A percentile compares a stretch with the other conserved stretches of the same genome.
These are phyloP conservation scores for Reticulitermes speratus DNA, from an alignment of 1,140 invertebrate species.

Conservation along the genomic window DNA sequence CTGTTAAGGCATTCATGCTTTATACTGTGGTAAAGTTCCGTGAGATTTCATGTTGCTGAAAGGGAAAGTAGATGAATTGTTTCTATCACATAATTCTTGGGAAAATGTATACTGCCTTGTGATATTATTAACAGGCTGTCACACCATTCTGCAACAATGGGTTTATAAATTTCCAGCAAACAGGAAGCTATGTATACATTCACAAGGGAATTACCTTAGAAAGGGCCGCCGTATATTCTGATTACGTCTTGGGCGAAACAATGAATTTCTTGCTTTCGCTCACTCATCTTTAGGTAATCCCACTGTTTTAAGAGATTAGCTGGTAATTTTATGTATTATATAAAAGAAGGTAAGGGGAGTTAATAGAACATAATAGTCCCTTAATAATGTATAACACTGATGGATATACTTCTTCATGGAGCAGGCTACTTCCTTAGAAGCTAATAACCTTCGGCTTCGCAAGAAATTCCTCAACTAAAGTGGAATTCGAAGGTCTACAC, in stretches of 20 bases:
- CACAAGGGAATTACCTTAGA: not conserved
- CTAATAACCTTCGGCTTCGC: no score
- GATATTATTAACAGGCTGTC: not conserved
- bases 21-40: not conserved
- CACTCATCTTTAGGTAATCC: not conserved
- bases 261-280: not conserved
- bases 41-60: not conserved
- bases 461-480: no score
- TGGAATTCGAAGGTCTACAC: no score
- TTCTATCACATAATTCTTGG: not conserved
- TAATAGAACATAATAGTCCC: not conserved
- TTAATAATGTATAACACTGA: no score
- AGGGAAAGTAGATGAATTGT: not conserved
- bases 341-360: not conserved
- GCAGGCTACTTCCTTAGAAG: no score
- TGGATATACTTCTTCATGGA: no score
- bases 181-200: not conserved
- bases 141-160: not conserved
- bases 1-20: not conserved
- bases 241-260: not conserved
- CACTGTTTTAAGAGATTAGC: not conserved
- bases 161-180: not conserved
- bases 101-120: conserved; percentile 4
- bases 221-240: not conserved
- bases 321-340: not conserved